Percentiles rank a stretch among this genome's conserved stretches.
These are phyloP conservation scores for Formicarius rufipectus DNA, from an alignment of 2,113 vertebrate genomes.

Conservation along the genomic window DNA sequence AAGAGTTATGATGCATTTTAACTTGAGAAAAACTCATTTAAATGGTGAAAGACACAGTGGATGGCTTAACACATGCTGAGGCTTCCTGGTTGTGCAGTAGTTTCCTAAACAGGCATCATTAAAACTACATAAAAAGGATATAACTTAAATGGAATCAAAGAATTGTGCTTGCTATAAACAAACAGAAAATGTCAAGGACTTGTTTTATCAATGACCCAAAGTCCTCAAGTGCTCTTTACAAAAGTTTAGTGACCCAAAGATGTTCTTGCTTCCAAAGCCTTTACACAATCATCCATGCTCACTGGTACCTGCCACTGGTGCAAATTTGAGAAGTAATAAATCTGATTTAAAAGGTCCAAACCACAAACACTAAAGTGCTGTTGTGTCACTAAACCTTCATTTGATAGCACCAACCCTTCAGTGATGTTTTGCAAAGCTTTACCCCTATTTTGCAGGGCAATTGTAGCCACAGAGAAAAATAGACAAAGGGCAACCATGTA, in stretches of 20 bases:
- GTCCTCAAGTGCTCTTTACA: neutral
- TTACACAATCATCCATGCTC: neutral
- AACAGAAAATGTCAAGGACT: neutral
- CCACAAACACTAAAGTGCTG: neutral
- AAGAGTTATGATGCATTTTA: neutral
- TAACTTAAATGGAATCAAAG: neutral
- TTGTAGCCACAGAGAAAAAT: neutral
- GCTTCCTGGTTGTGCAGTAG: neutral
- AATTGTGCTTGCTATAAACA: neutral
- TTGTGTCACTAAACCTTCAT: fast-evolving
- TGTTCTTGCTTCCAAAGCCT: neutral
- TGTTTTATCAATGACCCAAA: neutral
- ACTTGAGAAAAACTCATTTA: neutral
- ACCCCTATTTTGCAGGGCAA: neutral
- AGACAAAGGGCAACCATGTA: neutral
- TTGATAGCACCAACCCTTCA: neutral
- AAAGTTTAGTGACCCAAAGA: neutral
- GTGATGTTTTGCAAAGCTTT: neutral
- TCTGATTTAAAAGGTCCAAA: neutral
- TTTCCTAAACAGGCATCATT: neutral
- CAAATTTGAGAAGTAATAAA: neutral
- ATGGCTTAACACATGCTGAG: fast-evolving
- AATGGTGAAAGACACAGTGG: neutral
- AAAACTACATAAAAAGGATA: neutral
- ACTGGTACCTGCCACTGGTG: neutral